Percentiles rank a stretch among this genome's conserved stretches.
Conservation (phyloP, 2,888 invertebrate species). For the Dolomedes plantarius region DNA sequence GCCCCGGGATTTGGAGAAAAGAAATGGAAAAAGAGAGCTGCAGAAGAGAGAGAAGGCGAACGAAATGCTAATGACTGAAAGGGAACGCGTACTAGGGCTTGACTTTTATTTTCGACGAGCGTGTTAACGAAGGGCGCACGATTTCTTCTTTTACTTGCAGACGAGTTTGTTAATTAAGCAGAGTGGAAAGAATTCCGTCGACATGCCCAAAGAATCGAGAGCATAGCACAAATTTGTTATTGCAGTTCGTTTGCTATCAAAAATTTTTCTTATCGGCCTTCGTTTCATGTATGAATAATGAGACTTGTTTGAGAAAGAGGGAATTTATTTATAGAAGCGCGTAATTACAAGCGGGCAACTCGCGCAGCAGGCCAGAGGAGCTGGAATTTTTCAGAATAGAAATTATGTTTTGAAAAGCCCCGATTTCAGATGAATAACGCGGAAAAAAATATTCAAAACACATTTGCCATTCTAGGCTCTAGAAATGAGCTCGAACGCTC, state of each 20-base stretch:
- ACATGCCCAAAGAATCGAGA: conserved; percentile 66
- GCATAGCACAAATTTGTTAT: conserved; percentile 68
- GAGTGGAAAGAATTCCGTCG: conserved; percentile 66
- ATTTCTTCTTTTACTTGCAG: conserved; percentile 51
- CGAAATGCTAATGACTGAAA: conserved; percentile 65
- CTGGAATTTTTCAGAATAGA: conserved; percentile 11
- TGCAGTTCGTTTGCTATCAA: conserved; percentile 70
- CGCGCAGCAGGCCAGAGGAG: background rate
- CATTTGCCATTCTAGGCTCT: background rate
- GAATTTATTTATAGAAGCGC: conserved; percentile 70
- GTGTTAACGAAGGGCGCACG: conserved; percentile 51
- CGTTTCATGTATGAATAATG: conserved; percentile 69
- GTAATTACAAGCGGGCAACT: conserved; percentile 34
- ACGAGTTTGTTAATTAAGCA: conserved; percentile 70
- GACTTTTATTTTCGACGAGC: conserved; percentile 67
- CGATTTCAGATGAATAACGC: background rate
- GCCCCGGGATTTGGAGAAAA: conserved; percentile 33
- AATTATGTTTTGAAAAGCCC: conserved; percentile 14
- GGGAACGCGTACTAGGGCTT: conserved; percentile 17
- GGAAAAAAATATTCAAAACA: conserved; percentile 5
- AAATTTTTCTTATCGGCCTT: conserved; percentile 69
- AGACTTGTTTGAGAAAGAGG: conserved; percentile 54
- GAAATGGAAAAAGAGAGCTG: conserved; percentile 53
- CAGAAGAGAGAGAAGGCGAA: conserved; percentile 29
- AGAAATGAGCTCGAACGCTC: background rate